Conservation (phyloP, 92 coral and sea anemone genomes). For the Virgularia gustaviana region DNA sequence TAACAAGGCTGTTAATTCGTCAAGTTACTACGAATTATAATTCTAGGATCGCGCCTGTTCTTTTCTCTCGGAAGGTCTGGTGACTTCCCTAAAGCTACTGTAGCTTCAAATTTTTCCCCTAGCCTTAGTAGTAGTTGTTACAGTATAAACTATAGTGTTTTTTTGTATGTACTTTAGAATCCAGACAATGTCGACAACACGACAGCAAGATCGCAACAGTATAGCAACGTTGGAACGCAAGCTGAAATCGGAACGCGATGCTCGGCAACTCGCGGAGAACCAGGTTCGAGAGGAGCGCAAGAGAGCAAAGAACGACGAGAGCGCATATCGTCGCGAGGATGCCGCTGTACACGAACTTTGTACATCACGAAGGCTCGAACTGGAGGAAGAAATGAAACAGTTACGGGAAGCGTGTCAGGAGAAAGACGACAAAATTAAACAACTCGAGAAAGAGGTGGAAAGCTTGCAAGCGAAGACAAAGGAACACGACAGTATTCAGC, state of each 20-base stretch:
- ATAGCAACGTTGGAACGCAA: slow-evolving; percentile 85
- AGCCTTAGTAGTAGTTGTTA: neutral
- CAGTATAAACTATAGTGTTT: neutral
- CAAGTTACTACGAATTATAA: neutral
- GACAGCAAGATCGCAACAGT: slow-evolving; percentile 91
- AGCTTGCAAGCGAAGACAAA: slow-evolving; percentile 70
- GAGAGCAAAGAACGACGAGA: slow-evolving; percentile 83
- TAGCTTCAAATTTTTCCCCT: neutral
- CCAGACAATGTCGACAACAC: slow-evolving; percentile 67
- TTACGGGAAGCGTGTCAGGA: slow-evolving; percentile 65
- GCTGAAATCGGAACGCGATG: slow-evolving; percentile 91
- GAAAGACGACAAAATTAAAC: slow-evolving; percentile 79
- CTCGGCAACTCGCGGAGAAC: slow-evolving; percentile 82
- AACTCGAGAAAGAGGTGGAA: slow-evolving; percentile 72
- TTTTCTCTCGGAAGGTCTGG: neutral
- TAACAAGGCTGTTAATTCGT: no score
- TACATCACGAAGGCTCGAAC: slow-evolving; percentile 78
- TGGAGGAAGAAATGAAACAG: slow-evolving; percentile 84
- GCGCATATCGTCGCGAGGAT: slow-evolving; percentile 76
- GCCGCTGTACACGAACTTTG: slow-evolving; percentile 84
- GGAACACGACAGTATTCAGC: slow-evolving; percentile 76
- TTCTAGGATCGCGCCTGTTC: neutral
- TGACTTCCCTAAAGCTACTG: neutral
- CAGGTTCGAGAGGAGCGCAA: slow-evolving; percentile 96
- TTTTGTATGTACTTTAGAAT: slow-evolving; percentile 38